Evolutionary conservation across 2,797 vertebrate genomes (phyloP), one percentile per base, ranked within the genome.

Genomic region (Dicrostonyx torquatus): DNA sequence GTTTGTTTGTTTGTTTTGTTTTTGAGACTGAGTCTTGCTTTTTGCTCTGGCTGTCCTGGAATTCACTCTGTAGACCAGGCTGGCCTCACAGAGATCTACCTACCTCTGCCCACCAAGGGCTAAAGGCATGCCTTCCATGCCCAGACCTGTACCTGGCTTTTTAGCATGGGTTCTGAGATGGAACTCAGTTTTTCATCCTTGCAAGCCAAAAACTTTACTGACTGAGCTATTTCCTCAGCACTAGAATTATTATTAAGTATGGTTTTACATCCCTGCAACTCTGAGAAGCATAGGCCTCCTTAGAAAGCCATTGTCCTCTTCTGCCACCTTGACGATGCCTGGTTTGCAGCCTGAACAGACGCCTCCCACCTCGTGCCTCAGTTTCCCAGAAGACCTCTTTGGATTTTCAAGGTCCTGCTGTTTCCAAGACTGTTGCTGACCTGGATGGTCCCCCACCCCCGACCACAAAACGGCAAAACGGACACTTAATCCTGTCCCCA

Each of bases 231-330:
- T 53, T 70, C 64, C 24, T 45, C 6, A 6, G 34, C 31, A 18
- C 68, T 31, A 95, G 89, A 93, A 89, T 89, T 89, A n/a, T 22
- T 89, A 91, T 87, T 83, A 66, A 84, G 83, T 48, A 82, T 40
- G 4, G 87, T 96, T 95, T 90, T 50, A n/a, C 91, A 90, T 78
- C 76, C 70, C 55, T 53, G 64, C 58, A 73, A 73, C 76, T 64
- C 55, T 10, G 83, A 73, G 79, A 96, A 58, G 53, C 40, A 18
- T 1, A 15, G 15, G 6, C 31, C 14, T 92, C 72, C 79, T 92
- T 87, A 86, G 37, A 80, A 78, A 34, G 53, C 50, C 76, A 24
- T 82, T 55, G 53, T 86, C 89, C 4, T 70, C 24, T 9, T 53
- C 40, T 34, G 34, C 40, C 12, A 2, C 1, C 22, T 64, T 20